These are phyloP conservation scores for Phoebastria nigripes DNA, from an alignment of 2,797 vertebrate species.

Conservation along the genomic window DNA sequence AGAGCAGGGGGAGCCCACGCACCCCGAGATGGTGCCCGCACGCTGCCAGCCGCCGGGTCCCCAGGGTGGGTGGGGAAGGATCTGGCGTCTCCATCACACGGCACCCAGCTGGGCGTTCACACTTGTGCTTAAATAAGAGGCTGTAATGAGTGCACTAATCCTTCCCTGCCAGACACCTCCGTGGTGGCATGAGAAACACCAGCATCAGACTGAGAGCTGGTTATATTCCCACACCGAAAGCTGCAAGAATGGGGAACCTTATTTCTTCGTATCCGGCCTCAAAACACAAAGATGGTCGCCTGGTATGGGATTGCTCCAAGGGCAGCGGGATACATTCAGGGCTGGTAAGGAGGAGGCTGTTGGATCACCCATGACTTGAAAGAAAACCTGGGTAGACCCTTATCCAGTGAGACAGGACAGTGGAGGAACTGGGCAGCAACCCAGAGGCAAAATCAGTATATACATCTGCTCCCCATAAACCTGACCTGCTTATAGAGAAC, in stretches of 20 bases:
- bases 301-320: neutral
- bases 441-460: neutral
- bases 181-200: neutral
- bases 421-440: neutral
- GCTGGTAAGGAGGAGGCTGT: neutral
- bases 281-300: neutral
- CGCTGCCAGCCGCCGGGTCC: neutral
- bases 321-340: neutral
- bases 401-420: neutral
- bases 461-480: neutral
- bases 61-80: neutral
- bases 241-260: neutral
- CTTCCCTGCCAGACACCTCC: neutral
- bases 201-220: neutral
- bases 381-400: neutral
- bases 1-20: neutral
- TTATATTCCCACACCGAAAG: rapidly evolving
- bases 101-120: neutral
- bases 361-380: neutral
- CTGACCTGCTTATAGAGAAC: neutral
- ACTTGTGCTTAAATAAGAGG: neutral
- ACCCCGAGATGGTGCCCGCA: neutral
- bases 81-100: rapidly evolving
- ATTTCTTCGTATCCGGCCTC: neutral
- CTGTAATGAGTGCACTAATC: neutral